Evolutionary conservation across 2,113 vertebrate species (phyloP).

Genomic region (Ailurus styani): DNA sequence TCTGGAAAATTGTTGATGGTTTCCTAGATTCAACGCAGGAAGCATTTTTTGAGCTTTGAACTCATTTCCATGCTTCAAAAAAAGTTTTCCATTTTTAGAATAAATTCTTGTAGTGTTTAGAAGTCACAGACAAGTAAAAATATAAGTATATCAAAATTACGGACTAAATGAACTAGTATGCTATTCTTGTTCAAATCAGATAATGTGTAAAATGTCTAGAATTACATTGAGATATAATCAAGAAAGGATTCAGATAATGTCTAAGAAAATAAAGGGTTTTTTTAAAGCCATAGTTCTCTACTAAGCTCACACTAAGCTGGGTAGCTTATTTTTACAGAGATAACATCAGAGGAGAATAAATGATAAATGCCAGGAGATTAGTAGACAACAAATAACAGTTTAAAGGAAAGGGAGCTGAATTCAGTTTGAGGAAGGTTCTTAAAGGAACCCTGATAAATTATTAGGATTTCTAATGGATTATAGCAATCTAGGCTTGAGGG

Average conservation of each 20-base stretch:
- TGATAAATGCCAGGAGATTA: background rate
- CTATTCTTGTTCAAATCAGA: conserved; percentile 4
- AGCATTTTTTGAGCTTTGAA: background rate
- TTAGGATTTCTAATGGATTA: background rate
- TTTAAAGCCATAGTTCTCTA: background rate
- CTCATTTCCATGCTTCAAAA: conserved; percentile 3
- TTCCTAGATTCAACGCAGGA: background rate
- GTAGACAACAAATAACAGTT: background rate
- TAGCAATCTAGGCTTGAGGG: background rate
- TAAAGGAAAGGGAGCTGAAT: background rate
- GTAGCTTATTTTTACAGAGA: background rate
- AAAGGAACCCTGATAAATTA: background rate
- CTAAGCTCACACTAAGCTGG: background rate
- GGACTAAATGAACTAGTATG: background rate
- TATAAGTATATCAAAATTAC: background rate
- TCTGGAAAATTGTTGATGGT: background rate
- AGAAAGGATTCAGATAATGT: background rate
- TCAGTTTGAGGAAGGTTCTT: background rate
- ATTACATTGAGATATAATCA: background rate
- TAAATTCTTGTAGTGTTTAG: background rate
- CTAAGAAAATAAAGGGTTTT: background rate
- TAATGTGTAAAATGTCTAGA: background rate
- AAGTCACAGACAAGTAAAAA: conserved; percentile 1
- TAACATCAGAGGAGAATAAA: background rate
- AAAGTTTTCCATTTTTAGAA: background rate